These are phyloP conservation scores for Dexiosoma caninum DNA, from an alignment of 2,888 invertebrate genomes.

Conservation along the genomic window DNA sequence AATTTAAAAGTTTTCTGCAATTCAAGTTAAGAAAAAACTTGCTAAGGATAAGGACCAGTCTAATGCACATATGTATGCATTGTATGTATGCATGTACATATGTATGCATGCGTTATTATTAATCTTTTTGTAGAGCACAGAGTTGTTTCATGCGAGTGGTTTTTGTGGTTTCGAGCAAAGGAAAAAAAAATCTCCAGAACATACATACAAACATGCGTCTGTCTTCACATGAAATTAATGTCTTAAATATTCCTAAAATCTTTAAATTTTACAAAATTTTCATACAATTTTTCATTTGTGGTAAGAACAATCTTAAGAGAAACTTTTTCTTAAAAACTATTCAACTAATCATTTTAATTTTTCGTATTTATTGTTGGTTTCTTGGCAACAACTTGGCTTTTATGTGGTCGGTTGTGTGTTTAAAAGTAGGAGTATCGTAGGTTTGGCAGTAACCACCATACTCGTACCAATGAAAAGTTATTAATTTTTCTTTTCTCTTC, in stretches of 20 bases:
- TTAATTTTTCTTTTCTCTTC: no score
- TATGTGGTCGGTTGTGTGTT: slow-evolving; percentile 36
- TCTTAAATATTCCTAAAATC: neutral
- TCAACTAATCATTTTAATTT: slow-evolving; percentile 51
- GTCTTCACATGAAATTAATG: neutral
- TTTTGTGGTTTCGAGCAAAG: slow-evolving; percentile 23
- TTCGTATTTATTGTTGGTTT: slow-evolving; percentile 9
- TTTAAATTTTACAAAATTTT: slow-evolving; percentile 1
- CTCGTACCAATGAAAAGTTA: neutral
- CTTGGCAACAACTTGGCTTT: slow-evolving; percentile 20
- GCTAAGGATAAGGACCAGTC: no score
- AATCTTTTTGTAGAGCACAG: neutral
- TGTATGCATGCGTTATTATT: neutral
- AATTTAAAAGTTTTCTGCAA: no score
- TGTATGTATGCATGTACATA: no score
- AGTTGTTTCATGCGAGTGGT: slow-evolving; percentile 13
- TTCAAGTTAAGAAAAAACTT: no score
- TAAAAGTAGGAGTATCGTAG: neutral
- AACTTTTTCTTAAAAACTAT: slow-evolving; percentile 39
- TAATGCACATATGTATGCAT: no score
- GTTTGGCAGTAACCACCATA: neutral
- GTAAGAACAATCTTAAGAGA: slow-evolving; percentile 11
- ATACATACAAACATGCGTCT: neutral
- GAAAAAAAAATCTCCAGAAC: no score
- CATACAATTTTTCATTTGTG: neutral